phyloP scores from a whole-genome alignment of 2,113 vertebrate species.

The Chrysemys picta region DNA sequence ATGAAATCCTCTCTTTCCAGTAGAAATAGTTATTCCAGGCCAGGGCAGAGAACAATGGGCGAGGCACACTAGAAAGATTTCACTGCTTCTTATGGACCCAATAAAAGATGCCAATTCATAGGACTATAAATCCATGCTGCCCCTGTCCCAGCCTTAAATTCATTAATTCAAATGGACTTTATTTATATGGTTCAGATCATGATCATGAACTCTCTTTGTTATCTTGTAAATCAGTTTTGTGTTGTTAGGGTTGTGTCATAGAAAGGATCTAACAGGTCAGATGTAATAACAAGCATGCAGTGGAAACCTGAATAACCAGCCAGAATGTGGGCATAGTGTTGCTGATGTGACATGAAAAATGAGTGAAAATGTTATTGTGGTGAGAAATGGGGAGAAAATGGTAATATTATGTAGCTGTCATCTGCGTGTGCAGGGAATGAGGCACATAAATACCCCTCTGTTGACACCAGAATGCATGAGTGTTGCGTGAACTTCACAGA shows the following conservation, averaged over 20 bases:
- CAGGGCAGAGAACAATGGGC: not conserved
- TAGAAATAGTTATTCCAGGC: not conserved
- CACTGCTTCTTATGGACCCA: not conserved
- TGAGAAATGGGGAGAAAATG: not conserved
- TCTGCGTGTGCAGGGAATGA: not conserved
- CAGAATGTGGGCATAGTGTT: not conserved
- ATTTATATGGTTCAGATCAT: conserved; percentile 1
- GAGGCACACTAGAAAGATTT: not conserved
- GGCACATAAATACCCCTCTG: not conserved
- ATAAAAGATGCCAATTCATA: not conserved
- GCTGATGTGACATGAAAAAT: not conserved
- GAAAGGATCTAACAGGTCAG: not conserved
- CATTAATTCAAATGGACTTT: not conserved
- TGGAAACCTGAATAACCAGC: not conserved
- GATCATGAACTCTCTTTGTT: not conserved
- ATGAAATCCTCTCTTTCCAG: not conserved
- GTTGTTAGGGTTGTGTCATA: not conserved
- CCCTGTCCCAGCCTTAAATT: conserved; percentile 4
- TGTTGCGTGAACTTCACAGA: not conserved
- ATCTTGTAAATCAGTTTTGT: not conserved
- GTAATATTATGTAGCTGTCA: not conserved
- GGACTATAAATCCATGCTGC: not conserved
- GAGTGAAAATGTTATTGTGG: not conserved
- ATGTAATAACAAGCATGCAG: not conserved
- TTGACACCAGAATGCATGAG: not conserved